Conservation (phyloP, 2,888 invertebrate genomes). For the Prenolepis imparis region DNA sequence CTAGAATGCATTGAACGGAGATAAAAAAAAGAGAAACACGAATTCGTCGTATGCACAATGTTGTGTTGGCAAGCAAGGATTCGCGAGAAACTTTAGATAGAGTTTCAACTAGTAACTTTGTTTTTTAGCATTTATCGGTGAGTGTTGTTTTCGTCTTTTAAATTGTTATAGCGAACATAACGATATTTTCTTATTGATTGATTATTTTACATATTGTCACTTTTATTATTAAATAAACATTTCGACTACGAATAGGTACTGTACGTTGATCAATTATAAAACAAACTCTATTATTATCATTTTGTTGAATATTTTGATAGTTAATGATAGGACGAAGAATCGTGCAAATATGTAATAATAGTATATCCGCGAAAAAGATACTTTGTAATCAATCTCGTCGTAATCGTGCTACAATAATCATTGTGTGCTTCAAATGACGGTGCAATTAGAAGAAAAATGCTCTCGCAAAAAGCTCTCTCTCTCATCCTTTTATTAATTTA, state of each 20-base stretch:
- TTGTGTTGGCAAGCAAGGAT: conserved; percentile 24
- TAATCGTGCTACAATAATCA: conserved; percentile 2
- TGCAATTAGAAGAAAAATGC: conserved; percentile 39
- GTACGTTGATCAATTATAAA: neutral
- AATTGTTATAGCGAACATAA: conserved; percentile 22
- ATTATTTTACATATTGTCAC: neutral
- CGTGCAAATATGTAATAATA: neutral
- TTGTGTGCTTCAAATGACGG: conserved; percentile 1
- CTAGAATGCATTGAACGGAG: conserved; percentile 2
- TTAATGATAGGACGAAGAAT: neutral
- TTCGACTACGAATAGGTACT: neutral
- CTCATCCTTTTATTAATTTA: conserved; percentile 37
- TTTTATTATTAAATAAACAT: neutral
- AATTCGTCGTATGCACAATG: conserved; percentile 21
- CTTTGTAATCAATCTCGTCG: neutral
- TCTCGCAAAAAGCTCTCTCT: conserved; percentile 1
- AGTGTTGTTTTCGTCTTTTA: conserved; percentile 27
- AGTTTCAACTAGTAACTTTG: conserved; percentile 41
- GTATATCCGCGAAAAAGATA: neutral
- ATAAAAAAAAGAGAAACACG: neutral
- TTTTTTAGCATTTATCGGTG: conserved; percentile 31
- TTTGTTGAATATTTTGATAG: neutral
- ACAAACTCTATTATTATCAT: neutral
- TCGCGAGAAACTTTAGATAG: conserved; percentile 43
- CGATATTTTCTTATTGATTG: conserved; percentile 18